A percentile compares a stretch with the other conserved stretches of the same genome.
These are phyloP conservation scores for Sphenodon punctatus DNA, from an alignment of 2,797 vertebrate genomes.

Conservation along the genomic window DNA sequence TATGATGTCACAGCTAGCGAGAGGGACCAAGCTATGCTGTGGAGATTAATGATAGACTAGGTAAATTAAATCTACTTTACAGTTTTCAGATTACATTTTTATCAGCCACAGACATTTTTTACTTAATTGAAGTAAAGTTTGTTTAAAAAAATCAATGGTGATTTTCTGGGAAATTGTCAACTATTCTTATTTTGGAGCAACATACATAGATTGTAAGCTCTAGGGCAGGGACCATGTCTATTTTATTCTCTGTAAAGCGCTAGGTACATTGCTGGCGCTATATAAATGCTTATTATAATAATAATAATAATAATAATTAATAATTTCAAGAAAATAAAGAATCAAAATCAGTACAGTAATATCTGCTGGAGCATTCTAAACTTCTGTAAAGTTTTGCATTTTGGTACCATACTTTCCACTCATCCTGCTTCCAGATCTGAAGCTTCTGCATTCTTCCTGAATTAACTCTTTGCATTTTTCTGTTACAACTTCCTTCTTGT, in stretches of 20 bases:
- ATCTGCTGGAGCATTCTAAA: background rate
- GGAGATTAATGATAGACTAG: constrained; percentile 26
- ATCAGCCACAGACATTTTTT: background rate
- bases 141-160: background rate
- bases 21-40: background rate
- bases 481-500: background rate
- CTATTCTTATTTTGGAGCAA: background rate
- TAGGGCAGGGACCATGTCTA: too few relatives aligned
- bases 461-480: background rate
- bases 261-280: too few relatives aligned
- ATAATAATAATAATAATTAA: too few relatives aligned
- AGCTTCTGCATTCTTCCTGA: background rate
- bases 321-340: background rate
- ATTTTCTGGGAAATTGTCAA: background rate
- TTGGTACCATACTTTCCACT: background rate
- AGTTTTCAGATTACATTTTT: background rate
- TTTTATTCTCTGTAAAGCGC: too few relatives aligned
- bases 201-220: too few relatives aligned
- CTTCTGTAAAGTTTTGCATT: background rate
- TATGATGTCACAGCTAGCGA: background rate
- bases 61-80: background rate
- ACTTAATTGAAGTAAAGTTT: background rate
- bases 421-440: background rate
- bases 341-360: background rate
- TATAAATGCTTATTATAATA: too few relatives aligned